phyloP scores from a whole-genome alignment of 53 echinoderm and acorn worm species.

The Glandiceps talaboti region DNA sequence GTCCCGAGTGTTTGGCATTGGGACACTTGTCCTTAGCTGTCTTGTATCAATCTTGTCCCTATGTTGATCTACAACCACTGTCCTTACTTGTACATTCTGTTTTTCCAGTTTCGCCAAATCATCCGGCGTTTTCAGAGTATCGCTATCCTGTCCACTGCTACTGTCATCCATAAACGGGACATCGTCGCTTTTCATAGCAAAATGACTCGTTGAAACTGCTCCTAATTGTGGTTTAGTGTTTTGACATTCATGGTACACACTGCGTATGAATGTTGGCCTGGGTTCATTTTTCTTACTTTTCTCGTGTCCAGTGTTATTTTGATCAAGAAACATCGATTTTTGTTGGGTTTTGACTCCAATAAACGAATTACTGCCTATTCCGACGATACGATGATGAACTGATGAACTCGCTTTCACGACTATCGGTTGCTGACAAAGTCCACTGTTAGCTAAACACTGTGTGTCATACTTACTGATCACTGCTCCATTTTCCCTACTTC shows the following conservation, averaged over 20 bases:
- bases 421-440: background rate
- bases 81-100: no score
- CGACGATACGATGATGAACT: background rate
- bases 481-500: background rate
- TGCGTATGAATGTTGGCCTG: background rate
- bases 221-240: background rate
- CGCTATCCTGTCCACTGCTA: slow-evolving; percentile 32
- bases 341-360: background rate
- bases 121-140: background rate
- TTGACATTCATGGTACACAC: background rate
- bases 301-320: background rate
- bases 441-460: no score
- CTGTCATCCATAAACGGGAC: slow-evolving; percentile 85
- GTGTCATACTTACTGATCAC: no score
- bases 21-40: no score
- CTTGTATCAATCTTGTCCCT: no score
- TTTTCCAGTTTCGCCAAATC: background rate
- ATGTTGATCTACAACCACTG: no score
- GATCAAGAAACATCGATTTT: background rate
- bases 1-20: no score
- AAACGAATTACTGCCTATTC: background rate
- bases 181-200: slow-evolving; percentile 16
- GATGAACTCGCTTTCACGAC: background rate
- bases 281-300: background rate
- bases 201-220: background rate